Conservation (phyloP, 1,140 invertebrate genomes). For the Mizuhopecten yessoensis region DNA sequence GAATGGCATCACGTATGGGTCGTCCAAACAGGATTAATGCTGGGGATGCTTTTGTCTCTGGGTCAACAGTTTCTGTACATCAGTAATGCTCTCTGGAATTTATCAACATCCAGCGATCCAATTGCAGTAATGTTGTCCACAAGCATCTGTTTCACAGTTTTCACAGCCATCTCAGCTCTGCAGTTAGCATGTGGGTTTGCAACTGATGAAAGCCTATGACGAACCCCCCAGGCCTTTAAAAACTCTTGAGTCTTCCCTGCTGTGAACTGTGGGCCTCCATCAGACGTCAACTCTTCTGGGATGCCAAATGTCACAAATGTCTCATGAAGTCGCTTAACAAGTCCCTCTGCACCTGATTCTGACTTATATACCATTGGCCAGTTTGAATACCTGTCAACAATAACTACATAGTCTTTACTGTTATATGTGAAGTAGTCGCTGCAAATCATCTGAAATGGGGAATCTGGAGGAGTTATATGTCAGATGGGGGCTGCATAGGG, state of each 20-base stretch:
- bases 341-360: conserved; percentile 54
- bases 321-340: conserved; percentile 52
- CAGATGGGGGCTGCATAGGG: conserved; percentile 59
- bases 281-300: conserved; percentile 61
- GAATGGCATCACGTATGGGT: conserved; percentile 61
- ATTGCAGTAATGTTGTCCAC: conserved; percentile 42
- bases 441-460: conserved; percentile 63
- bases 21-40: too few species aligned
- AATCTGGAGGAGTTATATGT: conserved; percentile 51
- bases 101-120: too few species aligned
- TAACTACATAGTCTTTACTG: conserved; percentile 47
- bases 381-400: conserved; percentile 49
- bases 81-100: too few species aligned
- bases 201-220: conserved; percentile 61
- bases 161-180: conserved; percentile 45
- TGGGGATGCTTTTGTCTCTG: too few species aligned
- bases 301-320: conserved; percentile 66
- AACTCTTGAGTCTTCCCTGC: conserved; percentile 45
- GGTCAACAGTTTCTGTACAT: too few species aligned
- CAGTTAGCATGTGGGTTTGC: conserved; percentile 47
- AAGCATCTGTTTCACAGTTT: conserved; percentile 44
- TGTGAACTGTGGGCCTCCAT: conserved; percentile 58
- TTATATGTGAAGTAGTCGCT: conserved; percentile 54
- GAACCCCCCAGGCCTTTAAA: conserved; percentile 56
- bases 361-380: conserved; percentile 46